A percentile compares a stretch with the other conserved stretches of the same genome.
phyloP scores from a whole-genome alignment of 2,888 invertebrate genomes.

The Cataglyphis cursor region DNA sequence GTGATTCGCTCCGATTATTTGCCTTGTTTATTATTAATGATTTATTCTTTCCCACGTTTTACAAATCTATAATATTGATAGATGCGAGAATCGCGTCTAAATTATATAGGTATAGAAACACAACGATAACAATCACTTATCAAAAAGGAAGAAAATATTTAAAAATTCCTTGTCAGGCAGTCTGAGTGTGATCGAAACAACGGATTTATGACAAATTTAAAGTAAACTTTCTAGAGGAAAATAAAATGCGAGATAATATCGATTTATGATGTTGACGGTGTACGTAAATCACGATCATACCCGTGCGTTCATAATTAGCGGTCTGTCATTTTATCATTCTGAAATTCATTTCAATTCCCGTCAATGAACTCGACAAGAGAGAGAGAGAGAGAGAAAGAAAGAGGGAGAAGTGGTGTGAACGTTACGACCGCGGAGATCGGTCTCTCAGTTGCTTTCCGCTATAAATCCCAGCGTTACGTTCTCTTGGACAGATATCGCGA shows the following conservation, averaged over 20 bases:
- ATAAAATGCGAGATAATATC: conserved; percentile 21
- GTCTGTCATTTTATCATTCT: conserved; percentile 31
- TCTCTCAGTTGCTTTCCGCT: conserved; percentile 11
- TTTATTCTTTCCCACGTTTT: conserved; percentile 31
- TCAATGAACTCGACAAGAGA: conserved; percentile 14
- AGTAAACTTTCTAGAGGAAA: background rate
- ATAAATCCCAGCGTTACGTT: conserved; percentile 24
- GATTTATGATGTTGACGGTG: conserved; percentile 20
- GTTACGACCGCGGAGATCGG: background rate
- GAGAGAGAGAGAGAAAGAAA: background rate
- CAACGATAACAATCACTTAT: conserved; percentile 32
- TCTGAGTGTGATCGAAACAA: conserved; percentile 15
- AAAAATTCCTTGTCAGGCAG: background rate
- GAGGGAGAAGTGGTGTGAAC: conserved; percentile 7
- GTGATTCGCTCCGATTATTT: conserved; percentile 27
- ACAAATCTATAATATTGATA: conserved; percentile 1
- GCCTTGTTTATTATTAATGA: conserved; percentile 31
- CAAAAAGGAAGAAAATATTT: conserved; percentile 1
- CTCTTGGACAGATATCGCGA: background rate
- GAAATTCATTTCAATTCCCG: conserved; percentile 30
- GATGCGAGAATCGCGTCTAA: background rate
- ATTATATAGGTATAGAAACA: background rate
- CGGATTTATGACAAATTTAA: background rate
- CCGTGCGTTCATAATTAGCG: conserved; percentile 36
- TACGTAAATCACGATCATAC: conserved; percentile 22